Percentiles rank a stretch among this genome's conserved stretches.
Evolutionary conservation across 2,888 invertebrate genomes (phyloP).

Genomic region (Tethea ocularis): DNA sequence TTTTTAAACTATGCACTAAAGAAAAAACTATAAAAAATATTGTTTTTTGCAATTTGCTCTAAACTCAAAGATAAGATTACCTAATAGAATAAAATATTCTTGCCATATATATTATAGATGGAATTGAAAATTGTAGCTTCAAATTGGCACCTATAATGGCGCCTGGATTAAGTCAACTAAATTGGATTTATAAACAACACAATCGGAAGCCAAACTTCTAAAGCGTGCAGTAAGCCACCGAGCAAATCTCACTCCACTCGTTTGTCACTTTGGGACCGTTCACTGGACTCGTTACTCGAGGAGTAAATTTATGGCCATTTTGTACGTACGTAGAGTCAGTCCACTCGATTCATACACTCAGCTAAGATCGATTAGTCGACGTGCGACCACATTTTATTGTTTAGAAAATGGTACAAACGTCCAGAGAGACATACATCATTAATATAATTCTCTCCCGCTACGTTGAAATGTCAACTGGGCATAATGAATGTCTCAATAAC

Average conservation of each 20-base stretch:
- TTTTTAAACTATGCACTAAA: no score
- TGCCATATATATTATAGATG: neutral
- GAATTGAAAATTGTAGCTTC: neutral
- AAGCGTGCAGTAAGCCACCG: constrained; percentile 39
- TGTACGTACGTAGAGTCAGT: constrained; percentile 38
- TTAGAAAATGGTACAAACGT: constrained; percentile 39
- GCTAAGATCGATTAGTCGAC: constrained; percentile 44
- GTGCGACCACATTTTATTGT: constrained; percentile 42
- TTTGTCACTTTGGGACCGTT: constrained; percentile 44
- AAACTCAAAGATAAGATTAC: neutral
- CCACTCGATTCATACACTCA: constrained; percentile 38
- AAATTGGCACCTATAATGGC: neutral
- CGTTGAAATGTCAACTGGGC: constrained; percentile 48
- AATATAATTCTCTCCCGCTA: constrained; percentile 46
- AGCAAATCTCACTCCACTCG: constrained; percentile 41
- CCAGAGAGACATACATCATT: constrained; percentile 39
- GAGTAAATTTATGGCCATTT: constrained; percentile 51
- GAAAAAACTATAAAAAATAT: no score
- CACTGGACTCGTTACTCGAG: constrained; percentile 29
- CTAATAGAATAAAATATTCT: no score
- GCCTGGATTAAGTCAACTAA: neutral
- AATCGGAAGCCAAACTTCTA: constrained; percentile 35
- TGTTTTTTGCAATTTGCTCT: no score
- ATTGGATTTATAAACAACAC: constrained; percentile 17
- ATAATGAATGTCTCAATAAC: constrained; percentile 59